Base-by-base conservation (phyloP, 2,888 invertebrate species). In the Eilema depressum region DNA sequence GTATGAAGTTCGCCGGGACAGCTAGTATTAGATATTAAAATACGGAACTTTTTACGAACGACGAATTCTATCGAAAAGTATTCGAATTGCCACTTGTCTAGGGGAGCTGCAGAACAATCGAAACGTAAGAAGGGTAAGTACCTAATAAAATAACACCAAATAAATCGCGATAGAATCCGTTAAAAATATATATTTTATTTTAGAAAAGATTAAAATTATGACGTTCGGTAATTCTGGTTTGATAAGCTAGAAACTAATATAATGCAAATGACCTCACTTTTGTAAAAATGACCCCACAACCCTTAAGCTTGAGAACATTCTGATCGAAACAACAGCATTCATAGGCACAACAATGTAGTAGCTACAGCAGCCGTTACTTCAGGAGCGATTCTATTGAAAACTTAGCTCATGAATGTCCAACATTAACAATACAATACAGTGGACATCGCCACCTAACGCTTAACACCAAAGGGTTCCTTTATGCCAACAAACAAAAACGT, bases 381-480 rank as follows among this genome's bases (percentile, higher is more conserved):
- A 53, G 14, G 8, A 56, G 56, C n/a, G n/a, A 30, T 33, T 57
- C 23, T 33, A 28, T 33, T 57, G 23, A 25, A 11, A 10, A 25
- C 30, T 33, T 66, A 57, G 8, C 12, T 59, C 25, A 26, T 26
- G 25, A 26, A 33, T 33, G 3, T 26, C 26, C 20, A 63, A 47
- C 11, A n/a, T 41, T 56, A n/a, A 59, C 59, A 66, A 23, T 56
- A 63, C 25, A 33, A 30, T 28, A 25, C 57, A n/a, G 25, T 65
- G 65, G 33, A 30, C 60, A 65, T 61, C 20, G 61, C 20, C 12
- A 47, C 64, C 53, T 33, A 59, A 59, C 61, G 26, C n/a, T 59
- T 66, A 33, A 25, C 60, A n/a, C 53, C 23, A 53, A 61, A 65
- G 69, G 69, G 69, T 60, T 61, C 53, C 26, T 64, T 69, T 47